Base-by-base conservation (phyloP, 2,888 invertebrate species). In the Ephialtes manifestator region DNA sequence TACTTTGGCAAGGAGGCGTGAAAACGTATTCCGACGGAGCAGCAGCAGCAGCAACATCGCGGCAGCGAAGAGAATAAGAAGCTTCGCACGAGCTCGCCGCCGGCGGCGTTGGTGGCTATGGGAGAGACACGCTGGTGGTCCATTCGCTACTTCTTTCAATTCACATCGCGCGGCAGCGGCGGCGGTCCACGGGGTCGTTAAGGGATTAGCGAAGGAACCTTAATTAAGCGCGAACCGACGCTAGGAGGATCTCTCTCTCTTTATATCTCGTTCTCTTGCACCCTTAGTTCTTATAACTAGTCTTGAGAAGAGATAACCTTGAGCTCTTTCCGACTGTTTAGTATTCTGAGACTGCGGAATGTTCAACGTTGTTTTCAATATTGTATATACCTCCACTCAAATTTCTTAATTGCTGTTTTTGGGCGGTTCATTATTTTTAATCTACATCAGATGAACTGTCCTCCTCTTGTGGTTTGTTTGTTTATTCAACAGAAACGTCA, bases 1-100 rank as follows among this genome's bases (percentile, higher is more conserved):
- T 90, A 89, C 88, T 89, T 88, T 89, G 90, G 88, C 89, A 86
- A 77, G 85, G 87, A 88, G 89, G 88, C 88, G 88, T 87, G 89
- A 88, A 89, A 89, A 88, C 86, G 84, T 89, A 88, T 89, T 88
- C 86, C 82, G 82, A 83, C 86, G 43, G 83, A 77, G 83, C 83
- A 81, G 82, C 85, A 55, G 75, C 76, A 76, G 83, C 83, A 81
- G 82, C 85, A 55, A 72, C 77, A 71, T 81, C 79, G 82, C 79
- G 68, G 79, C 72, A 78, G 82, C 75, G 83, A 24, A 20, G 67
- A 67, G 67, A 67, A 60, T 18, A 74, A 63, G 74, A 79, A 74
- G 78, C 35, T 63, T 71, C 75, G 78, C 65, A 63, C 81, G 48
- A 70, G 77, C 65, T 60, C 63, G 13, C 63, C 82, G 78, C 68